Base-by-base conservation (phyloP, 2,113 vertebrate genomes). In the Perccottus glenii region DNA sequence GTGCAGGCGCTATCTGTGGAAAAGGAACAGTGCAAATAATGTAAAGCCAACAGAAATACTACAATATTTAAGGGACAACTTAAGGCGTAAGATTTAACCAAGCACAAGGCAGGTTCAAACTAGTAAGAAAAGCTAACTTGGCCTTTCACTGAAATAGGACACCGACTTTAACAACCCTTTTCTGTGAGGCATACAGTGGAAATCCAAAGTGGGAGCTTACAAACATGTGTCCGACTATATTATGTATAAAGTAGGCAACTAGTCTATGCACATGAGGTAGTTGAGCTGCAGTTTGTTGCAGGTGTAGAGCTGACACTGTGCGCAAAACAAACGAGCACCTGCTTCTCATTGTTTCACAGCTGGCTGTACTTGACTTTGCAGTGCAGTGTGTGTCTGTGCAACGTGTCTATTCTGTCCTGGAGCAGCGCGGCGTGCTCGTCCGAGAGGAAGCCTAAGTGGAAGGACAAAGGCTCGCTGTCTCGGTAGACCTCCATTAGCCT, bases 381-480 rank as follows among this genome's bases (percentile, higher is more conserved):
- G 79, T 92, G 91, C 67, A 91, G 36, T 76, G 95, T 94, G 90
- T 98, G 94, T 85, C 91, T 93, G 84, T 95, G 82, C 40, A 95
- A 85, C 64, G 92, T 92, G 88, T 94, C 95, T 42, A 96, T 91
- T 77, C 96, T 93, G 67, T 90, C 92, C 86, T 98, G 96, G 67
- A 98, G 90, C 32, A 96, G 85, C 75, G 88, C 91, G 0, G 94
- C 94, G 75, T 97, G 95, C 64, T 94, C 94, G 36, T 96, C 94
- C 1, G 95, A 94, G 15, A 98, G 93, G 74, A 94, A 94, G 2
- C 95, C 96, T 12, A 97, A 78, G 68, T 90, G 91, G 0, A 86
- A 81, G 48, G 95, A 94, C 83, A 95, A 90, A 36, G 96, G 96
- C 79, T 98, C 96, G 60, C 87, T 92, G 56, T 92, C 92, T 67